A percentile compares a stretch with the other conserved stretches of the same genome.
Evolutionary conservation across 2,797 vertebrate species (phyloP).

Genomic region (Takifugu rubripes): DNA sequence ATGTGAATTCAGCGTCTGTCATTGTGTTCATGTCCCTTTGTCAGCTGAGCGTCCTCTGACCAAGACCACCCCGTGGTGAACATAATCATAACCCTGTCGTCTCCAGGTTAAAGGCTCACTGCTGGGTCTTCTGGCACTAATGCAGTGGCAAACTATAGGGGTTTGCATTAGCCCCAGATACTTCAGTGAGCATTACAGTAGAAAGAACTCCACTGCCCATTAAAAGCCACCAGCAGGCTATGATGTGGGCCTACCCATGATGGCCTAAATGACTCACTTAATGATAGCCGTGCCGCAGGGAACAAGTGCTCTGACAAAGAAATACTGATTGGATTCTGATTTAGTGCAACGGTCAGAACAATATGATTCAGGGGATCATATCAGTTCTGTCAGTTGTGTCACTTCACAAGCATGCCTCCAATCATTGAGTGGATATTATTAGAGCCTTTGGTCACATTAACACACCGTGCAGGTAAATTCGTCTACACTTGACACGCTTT

Average conservation of each 20-base stretch:
- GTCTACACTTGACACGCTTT: not conserved
- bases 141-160: constrained; percentile 68
- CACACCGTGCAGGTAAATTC: not conserved
- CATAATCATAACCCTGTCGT: constrained; percentile 72
- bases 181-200: constrained; percentile 55
- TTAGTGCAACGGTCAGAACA: constrained; percentile 50
- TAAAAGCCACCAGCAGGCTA: constrained; percentile 65
- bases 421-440: constrained; percentile 33
- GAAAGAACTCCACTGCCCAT: constrained; percentile 53
- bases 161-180: constrained; percentile 57
- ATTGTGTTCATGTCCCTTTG: constrained; percentile 47
- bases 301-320: constrained; percentile 65
- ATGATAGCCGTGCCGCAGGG: constrained; percentile 60
- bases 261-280: constrained; percentile 71
- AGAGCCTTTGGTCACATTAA: constrained; percentile 39
- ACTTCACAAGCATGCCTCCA: constrained; percentile 46
- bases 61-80: constrained; percentile 60
- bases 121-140: constrained; percentile 70
- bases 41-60: constrained; percentile 48
- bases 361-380: constrained; percentile 63
- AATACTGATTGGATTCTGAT: constrained; percentile 70
- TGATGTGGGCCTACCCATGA: constrained; percentile 60
- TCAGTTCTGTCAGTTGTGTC: constrained; percentile 53
- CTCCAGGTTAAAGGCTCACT: constrained; percentile 69
- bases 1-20: constrained; percentile 32